phyloP scores from a whole-genome alignment of 1,140 invertebrate species.

The Anastrepha obliqua region DNA sequence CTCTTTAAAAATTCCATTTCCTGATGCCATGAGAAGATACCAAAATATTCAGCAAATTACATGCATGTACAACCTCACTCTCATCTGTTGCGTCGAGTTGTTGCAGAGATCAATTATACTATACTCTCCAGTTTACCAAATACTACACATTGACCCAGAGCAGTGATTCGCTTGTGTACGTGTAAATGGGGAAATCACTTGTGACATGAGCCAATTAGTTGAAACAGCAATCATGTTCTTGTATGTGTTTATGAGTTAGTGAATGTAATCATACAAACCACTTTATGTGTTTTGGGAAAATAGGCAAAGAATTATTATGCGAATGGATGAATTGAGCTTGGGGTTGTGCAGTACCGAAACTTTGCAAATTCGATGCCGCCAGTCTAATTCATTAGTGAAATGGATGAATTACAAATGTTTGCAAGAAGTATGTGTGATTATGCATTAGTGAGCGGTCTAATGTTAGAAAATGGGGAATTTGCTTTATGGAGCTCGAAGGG shows the following conservation, averaged over 20 bases:
- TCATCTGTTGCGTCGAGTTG: neutral
- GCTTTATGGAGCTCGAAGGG: neutral
- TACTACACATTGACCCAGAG: neutral
- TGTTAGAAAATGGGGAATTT: neutral
- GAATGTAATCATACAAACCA: neutral
- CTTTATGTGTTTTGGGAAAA: neutral
- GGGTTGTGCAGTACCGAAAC: neutral
- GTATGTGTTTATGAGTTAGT: neutral
- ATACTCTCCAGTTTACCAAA: neutral
- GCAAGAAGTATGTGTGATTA: neutral
- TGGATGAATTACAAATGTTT: neutral
- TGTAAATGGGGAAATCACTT: conserved; percentile 31
- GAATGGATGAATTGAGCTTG: neutral
- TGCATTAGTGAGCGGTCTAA: neutral
- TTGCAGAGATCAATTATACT: neutral
- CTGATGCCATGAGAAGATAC: neutral
- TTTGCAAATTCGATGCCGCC: neutral
- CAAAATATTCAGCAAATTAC: neutral
- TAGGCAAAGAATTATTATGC: conserved; percentile 1
- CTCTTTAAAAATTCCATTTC: neutral
- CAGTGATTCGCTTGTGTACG: neutral
- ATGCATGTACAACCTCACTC: neutral
- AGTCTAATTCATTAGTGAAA: neutral
- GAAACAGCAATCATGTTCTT: neutral
- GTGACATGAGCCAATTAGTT: conserved; percentile 27